These are phyloP conservation scores for Hydrolagus affinis DNA, from an alignment of 2,113 vertebrate genomes.

Conservation along the genomic window DNA sequence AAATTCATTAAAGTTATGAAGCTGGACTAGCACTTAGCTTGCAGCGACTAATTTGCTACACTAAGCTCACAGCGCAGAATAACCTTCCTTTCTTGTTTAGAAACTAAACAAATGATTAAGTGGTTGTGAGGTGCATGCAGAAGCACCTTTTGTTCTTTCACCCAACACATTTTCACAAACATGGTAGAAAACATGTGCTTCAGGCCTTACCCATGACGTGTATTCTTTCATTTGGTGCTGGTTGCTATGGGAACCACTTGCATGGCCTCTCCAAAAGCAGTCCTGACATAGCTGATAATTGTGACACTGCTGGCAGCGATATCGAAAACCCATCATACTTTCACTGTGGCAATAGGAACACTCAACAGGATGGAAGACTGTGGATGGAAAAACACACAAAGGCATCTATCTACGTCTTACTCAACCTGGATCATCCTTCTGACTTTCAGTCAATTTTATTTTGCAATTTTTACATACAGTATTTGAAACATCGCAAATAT, in stretches of 20 bases:
- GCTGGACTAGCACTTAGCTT: no score
- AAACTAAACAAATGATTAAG: neutral
- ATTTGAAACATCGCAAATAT: neutral
- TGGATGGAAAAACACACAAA: slow-evolving; percentile 37
- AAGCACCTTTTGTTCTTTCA: neutral
- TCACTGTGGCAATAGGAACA: slow-evolving; percentile 97
- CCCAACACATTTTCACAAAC: neutral
- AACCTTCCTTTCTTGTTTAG: neutral
- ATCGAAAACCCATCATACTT: slow-evolving; percentile 99
- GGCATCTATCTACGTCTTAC: neutral
- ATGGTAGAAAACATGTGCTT: neutral
- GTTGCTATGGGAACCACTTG: slow-evolving; percentile 97
- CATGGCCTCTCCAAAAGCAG: slow-evolving; percentile 99
- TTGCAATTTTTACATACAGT: neutral
- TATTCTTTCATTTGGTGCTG: slow-evolving; percentile 99
- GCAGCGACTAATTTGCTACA: no score
- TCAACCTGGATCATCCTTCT: neutral
- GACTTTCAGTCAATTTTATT: neutral
- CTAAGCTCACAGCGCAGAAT: no score
- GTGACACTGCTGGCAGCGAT: slow-evolving; percentile 99
- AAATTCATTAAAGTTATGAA: no score
- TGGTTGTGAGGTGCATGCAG: neutral
- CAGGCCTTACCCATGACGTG: slow-evolving; percentile 90
- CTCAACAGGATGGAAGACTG: slow-evolving; percentile 97
- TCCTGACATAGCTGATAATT: slow-evolving; percentile 99